Conservation (phyloP, 2,888 invertebrate species). For the Molanna angustata region DNA sequence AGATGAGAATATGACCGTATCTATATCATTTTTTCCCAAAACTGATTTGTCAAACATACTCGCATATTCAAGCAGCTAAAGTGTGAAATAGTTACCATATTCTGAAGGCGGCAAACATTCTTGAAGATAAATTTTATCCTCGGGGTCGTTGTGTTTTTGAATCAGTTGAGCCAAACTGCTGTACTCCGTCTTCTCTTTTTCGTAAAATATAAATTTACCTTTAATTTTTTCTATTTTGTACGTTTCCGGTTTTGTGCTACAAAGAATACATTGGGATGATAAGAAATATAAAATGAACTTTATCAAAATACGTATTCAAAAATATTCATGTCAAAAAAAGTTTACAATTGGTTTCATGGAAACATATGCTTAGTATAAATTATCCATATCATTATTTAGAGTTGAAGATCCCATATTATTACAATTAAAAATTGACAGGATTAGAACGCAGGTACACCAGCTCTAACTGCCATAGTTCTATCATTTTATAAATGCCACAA, state of each 20-base stretch:
- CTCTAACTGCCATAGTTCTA: too few species aligned
- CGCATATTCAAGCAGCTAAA: too few species aligned
- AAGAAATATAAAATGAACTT: not conserved
- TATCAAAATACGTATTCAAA: too few species aligned
- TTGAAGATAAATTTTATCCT: conserved; percentile 59
- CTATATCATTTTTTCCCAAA: too few species aligned
- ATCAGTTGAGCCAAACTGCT: conserved; percentile 62
- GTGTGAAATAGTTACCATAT: too few species aligned
- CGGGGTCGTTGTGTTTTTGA: conserved; percentile 59
- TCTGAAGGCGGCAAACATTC: conserved; percentile 85
- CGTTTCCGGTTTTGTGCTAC: conserved; percentile 64
- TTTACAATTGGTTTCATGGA: not conserved
- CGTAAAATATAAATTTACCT: conserved; percentile 47
- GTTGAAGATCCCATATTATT: too few species aligned
- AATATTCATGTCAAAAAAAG: not conserved
- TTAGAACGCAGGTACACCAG: too few species aligned
- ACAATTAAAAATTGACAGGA: too few species aligned
- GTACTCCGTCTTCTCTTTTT: conserved; percentile 56
- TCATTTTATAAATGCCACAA: too few species aligned
- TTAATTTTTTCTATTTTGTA: conserved; percentile 56
- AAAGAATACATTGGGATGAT: conserved; percentile 29
- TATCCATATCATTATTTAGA: too few species aligned
- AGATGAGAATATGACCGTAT: too few species aligned
- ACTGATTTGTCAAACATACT: too few species aligned
- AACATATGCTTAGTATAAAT: not conserved